phyloP scores from a whole-genome alignment of 2,888 invertebrate genomes.

The Alviniconcha strummeri region DNA sequence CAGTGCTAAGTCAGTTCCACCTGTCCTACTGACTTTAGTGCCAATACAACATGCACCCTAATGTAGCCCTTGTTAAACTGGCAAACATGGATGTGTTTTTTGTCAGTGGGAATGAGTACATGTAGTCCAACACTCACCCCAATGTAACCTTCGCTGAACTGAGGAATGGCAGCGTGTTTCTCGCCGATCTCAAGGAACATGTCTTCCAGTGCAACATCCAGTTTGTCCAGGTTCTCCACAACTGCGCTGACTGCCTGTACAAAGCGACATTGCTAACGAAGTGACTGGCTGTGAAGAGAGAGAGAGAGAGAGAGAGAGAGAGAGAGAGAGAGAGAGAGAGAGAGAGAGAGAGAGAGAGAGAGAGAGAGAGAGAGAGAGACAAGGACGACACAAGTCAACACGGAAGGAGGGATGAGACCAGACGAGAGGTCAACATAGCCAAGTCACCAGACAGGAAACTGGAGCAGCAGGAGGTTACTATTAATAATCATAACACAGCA shows the following conservation, averaged over 20 bases:
- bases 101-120: neutral
- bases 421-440: too few species aligned
- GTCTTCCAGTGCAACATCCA: neutral
- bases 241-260: conserved; percentile 12
- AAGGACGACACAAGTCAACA: too few species aligned
- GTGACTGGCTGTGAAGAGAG: neutral
- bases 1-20: too few species aligned
- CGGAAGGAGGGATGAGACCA: too few species aligned
- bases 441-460: too few species aligned
- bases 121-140: neutral
- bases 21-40: neutral
- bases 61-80: neutral
- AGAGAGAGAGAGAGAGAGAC: neutral
- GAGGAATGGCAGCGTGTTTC: conserved; percentile 18
- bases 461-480: too few species aligned
- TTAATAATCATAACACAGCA: too few species aligned
- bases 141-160: neutral
- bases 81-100: neutral
- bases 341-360: neutral
- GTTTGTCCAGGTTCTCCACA: conserved; percentile 8
- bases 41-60: neutral
- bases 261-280: neutral
- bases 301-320: neutral
- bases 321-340: neutral
- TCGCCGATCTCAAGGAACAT: conserved; percentile 8